Base-by-base conservation (phyloP, 2,797 vertebrate genomes). In the Mycteria americana region DNA sequence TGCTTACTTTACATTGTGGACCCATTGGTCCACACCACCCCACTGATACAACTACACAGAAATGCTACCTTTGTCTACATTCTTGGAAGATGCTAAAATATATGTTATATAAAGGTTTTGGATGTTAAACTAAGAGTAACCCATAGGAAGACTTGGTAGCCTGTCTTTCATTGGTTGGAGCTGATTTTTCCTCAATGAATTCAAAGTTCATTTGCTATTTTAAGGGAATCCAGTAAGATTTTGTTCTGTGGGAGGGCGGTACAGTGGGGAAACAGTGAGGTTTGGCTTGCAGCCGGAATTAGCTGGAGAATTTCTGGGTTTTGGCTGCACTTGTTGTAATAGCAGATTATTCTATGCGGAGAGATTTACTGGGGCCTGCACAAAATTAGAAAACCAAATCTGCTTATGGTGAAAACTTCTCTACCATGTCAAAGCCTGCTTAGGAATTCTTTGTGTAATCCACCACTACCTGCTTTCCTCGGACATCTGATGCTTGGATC, bases 381-480 rank as follows among this genome's bases (percentile, higher is more conserved):
- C 33, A 89, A 93, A 96, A 89, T 94, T 87, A 89, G 74, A 89
- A 95, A 94, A 82, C 35, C 74, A 94, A 87, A 67, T 69, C 73
- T 88, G 22, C 37, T 76, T 57, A 79, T 79, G 50, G 33, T 46
- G 51, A 78, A 92, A 93, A 79, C 63, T 69, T 59, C 43, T 91
- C 59, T 85, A 50, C 33, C 4, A 15, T 41, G 72, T 80, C 79
- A 91, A 88, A 85, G 23, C n/a, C 39, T 11, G 1, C 19, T 64
- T 54, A 65, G 51, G 14, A 69, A 25, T 56, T 90, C 35, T 85
- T 31, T 72, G 28, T 27, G 21, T 37, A 82, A 18, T 31, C 43
- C 31, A 60, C 27, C 18, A 35, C 39, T 89, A 39, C 30, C 37
- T 93, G 30, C 46, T 53, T 69, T 43, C 60, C 37, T 70, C 7